These are phyloP conservation scores for Drosophila aff. DNA, from an alignment of 1,140 invertebrate species.

Conservation along the genomic window DNA sequence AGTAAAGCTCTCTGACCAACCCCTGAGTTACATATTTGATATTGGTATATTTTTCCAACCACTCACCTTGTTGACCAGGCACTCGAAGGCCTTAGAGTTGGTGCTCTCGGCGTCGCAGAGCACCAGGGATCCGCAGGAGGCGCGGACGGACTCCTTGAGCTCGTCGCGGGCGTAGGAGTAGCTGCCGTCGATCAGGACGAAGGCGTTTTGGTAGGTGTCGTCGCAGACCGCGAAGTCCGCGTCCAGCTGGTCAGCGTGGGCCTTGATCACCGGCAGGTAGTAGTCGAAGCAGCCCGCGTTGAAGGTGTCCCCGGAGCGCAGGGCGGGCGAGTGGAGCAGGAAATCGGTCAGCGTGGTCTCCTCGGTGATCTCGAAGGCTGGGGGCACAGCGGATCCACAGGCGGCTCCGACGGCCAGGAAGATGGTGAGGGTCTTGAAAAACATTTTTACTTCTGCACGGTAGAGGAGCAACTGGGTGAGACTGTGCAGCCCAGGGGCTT, in stretches of 20 bases:
- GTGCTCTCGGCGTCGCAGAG: neutral
- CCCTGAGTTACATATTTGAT: neutral
- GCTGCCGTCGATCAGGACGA: neutral
- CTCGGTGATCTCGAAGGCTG: neutral
- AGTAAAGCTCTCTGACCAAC: no score
- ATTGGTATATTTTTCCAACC: neutral
- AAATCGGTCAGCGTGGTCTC: constrained; percentile 10
- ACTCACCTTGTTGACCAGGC: neutral
- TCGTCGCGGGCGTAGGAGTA: neutral
- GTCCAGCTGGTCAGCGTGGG: constrained; percentile 16
- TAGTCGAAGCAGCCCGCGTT: constrained; percentile 26
- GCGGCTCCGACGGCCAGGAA: constrained; percentile 16
- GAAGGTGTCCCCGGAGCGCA: constrained; percentile 9
- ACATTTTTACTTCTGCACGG: constrained; percentile 14
- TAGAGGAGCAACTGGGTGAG: neutral
- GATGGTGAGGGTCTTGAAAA: constrained; percentile 8
- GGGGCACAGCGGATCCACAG: neutral
- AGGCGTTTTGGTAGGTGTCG: neutral
- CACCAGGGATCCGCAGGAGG: constrained; percentile 3
- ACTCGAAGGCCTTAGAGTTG: neutral
- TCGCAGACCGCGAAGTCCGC: neutral
- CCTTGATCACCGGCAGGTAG: constrained; percentile 25
- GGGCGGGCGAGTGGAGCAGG: constrained; percentile 5
- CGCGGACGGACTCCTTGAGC: neutral
- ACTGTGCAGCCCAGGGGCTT: constrained; percentile 4